These are phyloP conservation scores for Oceanodroma tethys DNA, from an alignment of 2,113 vertebrate species.

Conservation along the genomic window DNA sequence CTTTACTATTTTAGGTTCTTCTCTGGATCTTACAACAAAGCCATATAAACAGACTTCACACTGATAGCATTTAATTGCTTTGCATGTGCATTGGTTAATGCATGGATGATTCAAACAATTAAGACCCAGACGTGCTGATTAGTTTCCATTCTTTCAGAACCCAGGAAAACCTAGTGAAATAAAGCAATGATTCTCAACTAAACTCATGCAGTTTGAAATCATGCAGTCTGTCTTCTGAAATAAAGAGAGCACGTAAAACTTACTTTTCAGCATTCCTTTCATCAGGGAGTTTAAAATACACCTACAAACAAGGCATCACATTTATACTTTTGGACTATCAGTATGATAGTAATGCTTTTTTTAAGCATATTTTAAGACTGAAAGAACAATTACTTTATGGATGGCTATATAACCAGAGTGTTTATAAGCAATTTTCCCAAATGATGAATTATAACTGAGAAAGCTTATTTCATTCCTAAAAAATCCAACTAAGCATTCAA, in stretches of 20 bases:
- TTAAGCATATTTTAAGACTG: not conserved
- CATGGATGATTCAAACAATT: not conserved
- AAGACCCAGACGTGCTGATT: not conserved
- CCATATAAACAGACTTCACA: not conserved
- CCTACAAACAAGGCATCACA: not conserved
- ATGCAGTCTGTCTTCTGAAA: not conserved
- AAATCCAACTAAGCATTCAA: not conserved
- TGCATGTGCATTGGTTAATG: not conserved
- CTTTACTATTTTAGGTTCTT: not conserved
- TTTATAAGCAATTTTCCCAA: not conserved
- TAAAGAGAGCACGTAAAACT: not conserved
- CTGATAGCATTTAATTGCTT: not conserved
- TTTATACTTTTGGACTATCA: not conserved
- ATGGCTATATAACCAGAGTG: not conserved
- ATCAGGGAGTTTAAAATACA: not conserved
- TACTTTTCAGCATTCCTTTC: not conserved
- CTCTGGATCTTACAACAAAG: not conserved
- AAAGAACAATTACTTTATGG: not conserved
- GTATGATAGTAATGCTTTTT: not conserved
- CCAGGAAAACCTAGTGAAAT: not conserved
- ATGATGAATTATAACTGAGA: not conserved
- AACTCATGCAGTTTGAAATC: not conserved
- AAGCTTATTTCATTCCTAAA: not conserved
- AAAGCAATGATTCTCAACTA: not conserved
- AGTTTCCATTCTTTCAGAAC: not conserved